phyloP scores from a whole-genome alignment of 2,888 invertebrate species.

The Osedax frankpressi region DNA sequence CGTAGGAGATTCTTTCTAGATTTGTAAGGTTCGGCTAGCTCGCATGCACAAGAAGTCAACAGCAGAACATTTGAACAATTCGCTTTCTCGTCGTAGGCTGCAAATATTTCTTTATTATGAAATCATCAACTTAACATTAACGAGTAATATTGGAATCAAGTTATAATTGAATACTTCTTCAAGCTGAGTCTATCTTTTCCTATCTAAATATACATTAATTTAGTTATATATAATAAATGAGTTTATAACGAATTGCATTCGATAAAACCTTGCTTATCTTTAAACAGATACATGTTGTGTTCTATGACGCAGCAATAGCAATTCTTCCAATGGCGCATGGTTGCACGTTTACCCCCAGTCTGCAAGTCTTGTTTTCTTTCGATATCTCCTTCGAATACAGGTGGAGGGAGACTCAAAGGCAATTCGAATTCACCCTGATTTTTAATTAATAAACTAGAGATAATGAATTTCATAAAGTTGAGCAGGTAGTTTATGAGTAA shows the following conservation, averaged over 20 bases:
- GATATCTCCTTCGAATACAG: slow-evolving; percentile 75
- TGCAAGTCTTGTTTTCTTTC: slow-evolving; percentile 89
- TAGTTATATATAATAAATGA: not conserved
- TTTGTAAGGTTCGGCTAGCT: slow-evolving; percentile 79
- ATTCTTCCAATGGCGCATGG: slow-evolving; percentile 85
- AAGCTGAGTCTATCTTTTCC: too few relatives aligned
- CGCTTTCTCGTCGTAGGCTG: slow-evolving; percentile 71
- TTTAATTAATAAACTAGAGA: too few relatives aligned
- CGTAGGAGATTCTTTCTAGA: slow-evolving; percentile 78
- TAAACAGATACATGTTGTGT: slow-evolving; percentile 91
- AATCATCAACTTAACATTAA: not conserved
- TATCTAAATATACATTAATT: not conserved
- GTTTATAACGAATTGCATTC: too few relatives aligned
- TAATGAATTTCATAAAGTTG: too few relatives aligned
- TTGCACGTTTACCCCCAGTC: slow-evolving; percentile 81
- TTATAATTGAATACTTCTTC: too few relatives aligned
- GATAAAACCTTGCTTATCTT: slow-evolving; percentile 63
- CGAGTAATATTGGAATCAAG: too few relatives aligned
- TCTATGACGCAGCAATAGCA: slow-evolving; percentile 91
- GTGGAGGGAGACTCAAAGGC: slow-evolving; percentile 59
- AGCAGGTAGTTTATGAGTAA: too few relatives aligned
- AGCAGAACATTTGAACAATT: slow-evolving; percentile 75
- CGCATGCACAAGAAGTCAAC: slow-evolving; percentile 63
- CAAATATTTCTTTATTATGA: slow-evolving; percentile 11
- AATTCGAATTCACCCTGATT: not conserved